phyloP scores from a whole-genome alignment of 2,888 invertebrate genomes.

The Drosophila diplacantha region DNA sequence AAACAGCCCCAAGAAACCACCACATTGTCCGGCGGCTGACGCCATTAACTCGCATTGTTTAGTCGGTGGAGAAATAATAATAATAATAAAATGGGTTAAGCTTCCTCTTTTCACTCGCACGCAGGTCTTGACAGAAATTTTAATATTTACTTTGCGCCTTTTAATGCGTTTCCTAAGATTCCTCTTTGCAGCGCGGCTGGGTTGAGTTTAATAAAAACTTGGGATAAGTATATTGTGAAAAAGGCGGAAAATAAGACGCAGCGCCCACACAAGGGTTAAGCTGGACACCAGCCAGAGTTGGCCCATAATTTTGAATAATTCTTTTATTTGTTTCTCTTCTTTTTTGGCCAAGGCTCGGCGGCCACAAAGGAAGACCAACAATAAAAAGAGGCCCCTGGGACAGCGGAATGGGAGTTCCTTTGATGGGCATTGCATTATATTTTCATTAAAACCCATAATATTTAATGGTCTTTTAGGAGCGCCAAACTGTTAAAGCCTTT shows the following conservation, averaged over 20 bases:
- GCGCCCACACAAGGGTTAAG: slow-evolving; percentile 58
- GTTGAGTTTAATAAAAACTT: slow-evolving; percentile 57
- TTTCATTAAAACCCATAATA: slow-evolving; percentile 63
- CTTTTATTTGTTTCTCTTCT: slow-evolving; percentile 53
- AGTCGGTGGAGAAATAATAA: slow-evolving; percentile 50
- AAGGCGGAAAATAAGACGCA: slow-evolving; percentile 19
- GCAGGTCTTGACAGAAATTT: slow-evolving; percentile 55
- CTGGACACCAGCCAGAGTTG: slow-evolving; percentile 24
- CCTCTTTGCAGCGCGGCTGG: slow-evolving; percentile 34
- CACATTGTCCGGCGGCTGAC: slow-evolving; percentile 31
- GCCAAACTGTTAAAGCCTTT: slow-evolving; percentile 25
- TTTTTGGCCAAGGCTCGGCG: slow-evolving; percentile 15
- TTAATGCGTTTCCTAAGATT: slow-evolving; percentile 63
- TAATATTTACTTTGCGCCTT: slow-evolving; percentile 63
- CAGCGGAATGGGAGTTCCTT: slow-evolving; percentile 8
- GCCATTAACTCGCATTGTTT: slow-evolving; percentile 67
- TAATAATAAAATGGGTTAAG: slow-evolving; percentile 62
- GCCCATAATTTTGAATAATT: slow-evolving; percentile 67
- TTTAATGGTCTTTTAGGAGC: slow-evolving; percentile 49
- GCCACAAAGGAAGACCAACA: slow-evolving; percentile 53
- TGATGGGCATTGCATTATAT: slow-evolving; percentile 55
- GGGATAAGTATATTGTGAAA: slow-evolving; percentile 48
- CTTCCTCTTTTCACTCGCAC: slow-evolving; percentile 26
- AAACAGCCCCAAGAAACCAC: slow-evolving; percentile 44
- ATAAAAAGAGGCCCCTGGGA: slow-evolving; percentile 54